Base-by-base conservation (phyloP, 2,113 vertebrate species). In the Eulacestoma nigropectus region DNA sequence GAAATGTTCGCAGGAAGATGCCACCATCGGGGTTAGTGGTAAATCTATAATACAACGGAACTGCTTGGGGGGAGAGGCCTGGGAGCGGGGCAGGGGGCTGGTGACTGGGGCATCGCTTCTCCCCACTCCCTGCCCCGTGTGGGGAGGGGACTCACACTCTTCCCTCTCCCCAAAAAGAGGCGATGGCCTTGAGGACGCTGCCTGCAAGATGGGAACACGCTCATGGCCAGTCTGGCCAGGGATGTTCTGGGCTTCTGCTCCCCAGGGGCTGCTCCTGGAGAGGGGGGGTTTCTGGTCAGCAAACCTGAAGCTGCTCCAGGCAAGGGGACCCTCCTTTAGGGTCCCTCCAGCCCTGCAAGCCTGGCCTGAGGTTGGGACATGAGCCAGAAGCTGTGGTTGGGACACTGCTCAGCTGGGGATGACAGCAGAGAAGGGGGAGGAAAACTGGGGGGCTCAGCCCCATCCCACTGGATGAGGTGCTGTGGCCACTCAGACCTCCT, bases 1-100 rank as follows among this genome's bases (percentile, higher is more conserved):
- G 96, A 97, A 96, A 96, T 72, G 95, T 95, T 87, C 1, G 93
- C 93, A 79, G 97, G 97, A 90, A 91, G 97, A 83, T 72, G 93
- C 91, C 87, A 63, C 89, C 46, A 26, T 52, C 37, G 5, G 87
- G 68, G 92, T 84, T 59, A 94, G 69, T 33, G 76, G 95, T 88
- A 39, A 85, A 77, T 57, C 25, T 75, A 93, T 65, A 72, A 85
- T 85, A 97, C 95, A 96, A 64, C 5, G 4, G 7, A 79, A 92
- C 30, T 41, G 39, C 22, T 29, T 32, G 57, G 42, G 59, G 72
- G 50, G 49, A 62, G 74, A 56, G 73, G 63, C 59, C 73, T 18
- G 50, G 81, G 35, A 50, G 82, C 0, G 2, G 60, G 42, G 26
- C 67, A 37, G 75, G 91, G 60, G 63, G 86, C 86, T 89, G 85